Conservation (phyloP, 2,888 invertebrate genomes). For the Ceraclea dissimilis region DNA sequence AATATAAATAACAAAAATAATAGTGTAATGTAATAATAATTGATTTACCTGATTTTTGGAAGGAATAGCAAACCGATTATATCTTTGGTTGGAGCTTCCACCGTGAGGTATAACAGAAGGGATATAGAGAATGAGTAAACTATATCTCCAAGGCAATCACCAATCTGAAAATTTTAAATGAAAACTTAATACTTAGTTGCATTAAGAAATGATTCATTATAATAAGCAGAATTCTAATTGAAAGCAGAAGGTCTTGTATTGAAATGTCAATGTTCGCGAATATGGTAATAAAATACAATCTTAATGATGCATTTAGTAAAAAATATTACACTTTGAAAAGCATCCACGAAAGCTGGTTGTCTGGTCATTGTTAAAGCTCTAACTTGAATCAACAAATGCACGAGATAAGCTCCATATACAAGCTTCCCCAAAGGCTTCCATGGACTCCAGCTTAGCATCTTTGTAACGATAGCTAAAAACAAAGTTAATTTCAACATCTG, state of each 20-base stretch:
- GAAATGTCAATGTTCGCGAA: background rate
- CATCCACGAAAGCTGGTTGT: slow-evolving; percentile 37
- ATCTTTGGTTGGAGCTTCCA: slow-evolving; percentile 50
- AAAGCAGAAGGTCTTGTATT: background rate
- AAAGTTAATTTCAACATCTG: slow-evolving; percentile 6
- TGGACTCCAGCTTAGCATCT: slow-evolving; percentile 48
- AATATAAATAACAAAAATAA: too few species aligned
- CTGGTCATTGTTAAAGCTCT: slow-evolving; percentile 43
- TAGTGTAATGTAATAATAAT: too few species aligned
- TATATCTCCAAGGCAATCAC: slow-evolving; percentile 40
- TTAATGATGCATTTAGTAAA: too few species aligned
- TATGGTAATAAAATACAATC: too few species aligned
- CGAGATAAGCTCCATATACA: slow-evolving; percentile 51
- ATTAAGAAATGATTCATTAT: background rate
- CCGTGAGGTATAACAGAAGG: slow-evolving; percentile 43
- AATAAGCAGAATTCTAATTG: too few species aligned
- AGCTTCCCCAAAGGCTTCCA: slow-evolving; percentile 53
- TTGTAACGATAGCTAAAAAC: slow-evolving; percentile 35
- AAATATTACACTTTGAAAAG: slow-evolving; percentile 36
- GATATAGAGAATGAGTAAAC: slow-evolving; percentile 41
- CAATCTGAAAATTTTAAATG: slow-evolving; percentile 35
- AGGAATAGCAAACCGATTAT: slow-evolving; percentile 31
- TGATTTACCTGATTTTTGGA: slow-evolving; percentile 4
- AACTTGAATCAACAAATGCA: slow-evolving; percentile 46
- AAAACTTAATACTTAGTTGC: background rate